Base-by-base conservation (phyloP, 2,888 invertebrate species). In the Cyclophora punctaria region DNA sequence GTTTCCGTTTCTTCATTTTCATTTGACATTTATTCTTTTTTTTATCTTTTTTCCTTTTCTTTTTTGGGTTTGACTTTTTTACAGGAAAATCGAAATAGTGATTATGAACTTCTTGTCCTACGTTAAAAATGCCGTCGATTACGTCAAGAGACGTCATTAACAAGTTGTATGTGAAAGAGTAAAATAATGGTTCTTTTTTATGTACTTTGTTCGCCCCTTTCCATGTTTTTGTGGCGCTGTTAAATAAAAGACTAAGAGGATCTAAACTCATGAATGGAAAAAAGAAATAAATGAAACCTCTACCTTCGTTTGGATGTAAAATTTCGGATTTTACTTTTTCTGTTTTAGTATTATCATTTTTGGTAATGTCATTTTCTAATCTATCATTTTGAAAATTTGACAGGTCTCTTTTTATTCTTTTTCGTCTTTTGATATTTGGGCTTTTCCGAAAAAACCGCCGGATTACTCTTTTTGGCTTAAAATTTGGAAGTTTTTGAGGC, bases 131-230 rank as follows among this genome's bases (percentile, higher is more conserved):
- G 33, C 79, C 80, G 51, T 87, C 81, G 2, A 87, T 69, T 0
- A 80, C 51, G 54, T 86, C 83, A 48, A 89, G 52, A 42, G 70
- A 73, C 53, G 76, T 71, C 67, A 81, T 71, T 3, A 88, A 56
- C 51, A 80, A 52, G 43, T 78, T 74, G 53, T 85, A 83, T 5
- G 78, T 69, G 34, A 75, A 49, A 5, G 67, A 69, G 49, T 86
- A 87, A 56, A 79, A 84, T 5, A 63, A 56, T 2, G 87, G 83
- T 47, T 67, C 70, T 56, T 48, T 51, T 2, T 48, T 44, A 5
- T 69, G 61, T 7, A 75, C 65, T 51, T 81, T 74, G 0, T 75
- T 46, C 3, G 72, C 64, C 34, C 69, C 62, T 62, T 80, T 75
- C 2, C 80, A 64, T 44, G 78, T 76, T 7, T 64, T 56, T 57